Evolutionary conservation across 2,797 vertebrate species (phyloP).

Genomic region (Glossophaga mutica): DNA sequence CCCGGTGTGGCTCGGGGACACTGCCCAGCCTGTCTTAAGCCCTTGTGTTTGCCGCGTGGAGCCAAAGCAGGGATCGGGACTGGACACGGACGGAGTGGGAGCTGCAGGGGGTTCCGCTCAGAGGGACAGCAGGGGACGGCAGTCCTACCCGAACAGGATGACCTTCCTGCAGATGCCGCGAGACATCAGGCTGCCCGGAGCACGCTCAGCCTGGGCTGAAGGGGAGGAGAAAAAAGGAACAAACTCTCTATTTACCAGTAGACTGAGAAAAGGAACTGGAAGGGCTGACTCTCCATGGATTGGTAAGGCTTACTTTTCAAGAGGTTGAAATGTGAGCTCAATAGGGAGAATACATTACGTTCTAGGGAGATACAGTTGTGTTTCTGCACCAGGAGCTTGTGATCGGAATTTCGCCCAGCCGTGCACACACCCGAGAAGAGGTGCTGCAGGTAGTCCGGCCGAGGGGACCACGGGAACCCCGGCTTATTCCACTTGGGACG

Average conservation of each 20-base stretch:
- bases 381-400: neutral
- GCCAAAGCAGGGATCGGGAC: neutral
- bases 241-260: neutral
- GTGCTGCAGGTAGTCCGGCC: neutral
- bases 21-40: neutral
- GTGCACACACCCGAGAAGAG: neutral
- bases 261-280: neutral
- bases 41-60: neutral
- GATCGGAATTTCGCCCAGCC: neutral
- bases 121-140: neutral
- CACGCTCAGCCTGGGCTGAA: too few species aligned
- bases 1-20: too few species aligned
- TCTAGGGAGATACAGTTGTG: neutral
- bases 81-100: neutral
- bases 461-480: neutral
- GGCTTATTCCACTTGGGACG: neutral
- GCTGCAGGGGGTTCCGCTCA: neutral
- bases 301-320: neutral
- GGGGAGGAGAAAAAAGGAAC: neutral
- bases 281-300: neutral
- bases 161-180: neutral
- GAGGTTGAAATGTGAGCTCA: neutral
- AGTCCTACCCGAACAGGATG: neutral
- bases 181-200: neutral
- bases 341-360: neutral